These are phyloP conservation scores for Eulemur albifrons DNA, from an alignment of 2,797 vertebrate genomes.

Conservation along the genomic window DNA sequence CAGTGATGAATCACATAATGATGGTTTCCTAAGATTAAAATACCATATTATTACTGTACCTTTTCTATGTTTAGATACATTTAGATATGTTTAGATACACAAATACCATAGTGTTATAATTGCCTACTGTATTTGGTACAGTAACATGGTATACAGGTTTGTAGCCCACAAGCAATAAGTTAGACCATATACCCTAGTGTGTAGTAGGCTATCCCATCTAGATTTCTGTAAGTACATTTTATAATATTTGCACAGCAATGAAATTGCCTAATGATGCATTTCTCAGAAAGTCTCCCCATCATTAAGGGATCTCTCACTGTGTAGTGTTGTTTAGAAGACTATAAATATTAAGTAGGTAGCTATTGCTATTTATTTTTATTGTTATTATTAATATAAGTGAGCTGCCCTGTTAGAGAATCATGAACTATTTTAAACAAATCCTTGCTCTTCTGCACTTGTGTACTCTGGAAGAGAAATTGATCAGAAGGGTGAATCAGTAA, in stretches of 20 bases:
- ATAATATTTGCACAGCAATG: neutral
- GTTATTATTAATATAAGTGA: neutral
- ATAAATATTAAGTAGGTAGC: neutral
- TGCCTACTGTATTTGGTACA: neutral
- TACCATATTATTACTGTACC: neutral
- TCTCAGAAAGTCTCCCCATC: neutral
- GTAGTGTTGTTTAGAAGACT: neutral
- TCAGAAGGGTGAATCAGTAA: neutral
- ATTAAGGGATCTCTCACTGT: neutral
- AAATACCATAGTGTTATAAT: neutral
- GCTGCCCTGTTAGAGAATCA: neutral
- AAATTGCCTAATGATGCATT: neutral
- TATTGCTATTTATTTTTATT: neutral
- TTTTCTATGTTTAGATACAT: neutral
- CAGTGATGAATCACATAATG: neutral
- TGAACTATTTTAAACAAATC: neutral
- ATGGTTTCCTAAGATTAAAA: neutral
- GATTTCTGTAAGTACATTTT: neutral
- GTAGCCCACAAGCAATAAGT: neutral
- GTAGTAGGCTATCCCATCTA: neutral
- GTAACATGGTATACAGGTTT: neutral
- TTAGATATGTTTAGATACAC: neutral
- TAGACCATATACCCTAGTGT: too few relatives aligned
- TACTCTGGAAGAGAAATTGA: neutral
- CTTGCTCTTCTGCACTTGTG: neutral